Evolutionary conservation across 2,113 vertebrate genomes (phyloP), one percentile per base, ranked within the genome.

Genomic region (Typhlomys cinereus): DNA sequence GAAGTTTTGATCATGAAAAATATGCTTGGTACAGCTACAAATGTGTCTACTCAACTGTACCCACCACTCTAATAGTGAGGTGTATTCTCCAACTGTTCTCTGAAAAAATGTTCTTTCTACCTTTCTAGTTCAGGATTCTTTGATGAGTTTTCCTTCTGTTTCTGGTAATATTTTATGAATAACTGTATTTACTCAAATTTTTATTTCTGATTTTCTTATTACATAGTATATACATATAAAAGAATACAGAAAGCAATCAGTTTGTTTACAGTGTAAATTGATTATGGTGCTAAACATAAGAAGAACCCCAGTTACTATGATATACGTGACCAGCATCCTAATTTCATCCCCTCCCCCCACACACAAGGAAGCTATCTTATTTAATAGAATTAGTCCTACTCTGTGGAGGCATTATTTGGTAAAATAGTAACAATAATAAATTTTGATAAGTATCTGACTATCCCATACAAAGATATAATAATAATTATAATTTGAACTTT

Each of bases 231-330:
- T 3, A 83, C 8, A 59, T 31, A n/a, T 87, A 52, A 92, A 14
- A 82, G n/a, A 52, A 48, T 36, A 36, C 17, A 23, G 36, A 74
- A 61, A 80, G 27, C 23, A 44, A 44, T 11, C 41, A 39, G 27
- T 66, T 41, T 89, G 13, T 59, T 81, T 50, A 50, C 17, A 46
- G 27, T 69, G 10, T 23, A 46, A 27, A 69, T 62, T 7, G 69
- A 62, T 59, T 62, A n/a, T n/a, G n/a, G n/a, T n/a, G n/a, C n/a
- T 91, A 91, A 91, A 83, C 17, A 61, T 5, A 44, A 73, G 57
- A 90, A 59, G 48, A 80, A 71, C 5, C 20, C 17, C 61, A n/a
- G 23, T 79, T n/a, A n/a, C n/a, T n/a, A n/a, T n/a, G 27, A 71
- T 88, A 50, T 79, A 15, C 50, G 23, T 80, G 52, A 46, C 20